Conservation (phyloP, 2,888 invertebrate species). For the Heliconius sara region DNA sequence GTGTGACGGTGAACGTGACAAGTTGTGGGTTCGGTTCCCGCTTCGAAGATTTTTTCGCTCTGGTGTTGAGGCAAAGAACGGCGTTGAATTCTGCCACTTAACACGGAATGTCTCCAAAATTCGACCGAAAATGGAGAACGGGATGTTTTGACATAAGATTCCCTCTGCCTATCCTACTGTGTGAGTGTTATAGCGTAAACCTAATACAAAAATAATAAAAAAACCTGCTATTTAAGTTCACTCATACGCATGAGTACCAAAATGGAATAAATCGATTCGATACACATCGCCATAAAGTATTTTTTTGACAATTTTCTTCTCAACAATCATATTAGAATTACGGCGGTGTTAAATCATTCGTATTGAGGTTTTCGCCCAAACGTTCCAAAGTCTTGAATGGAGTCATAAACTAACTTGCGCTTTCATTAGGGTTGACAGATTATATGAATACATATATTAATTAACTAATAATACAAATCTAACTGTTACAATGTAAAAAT, state of each 20-base stretch:
- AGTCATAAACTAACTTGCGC: slow-evolving; percentile 70
- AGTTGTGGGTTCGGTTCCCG: no score
- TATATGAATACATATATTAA: background rate
- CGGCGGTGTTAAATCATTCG: slow-evolving; percentile 70
- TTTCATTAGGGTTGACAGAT: slow-evolving; percentile 49
- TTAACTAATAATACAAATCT: background rate
- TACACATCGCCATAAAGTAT: slow-evolving; percentile 74
- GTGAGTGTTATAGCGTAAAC: no score
- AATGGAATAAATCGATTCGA: slow-evolving; percentile 76
- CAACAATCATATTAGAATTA: slow-evolving; percentile 67
- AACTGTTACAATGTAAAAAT: background rate
- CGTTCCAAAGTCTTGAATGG: slow-evolving; percentile 61
- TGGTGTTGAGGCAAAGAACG: no score
- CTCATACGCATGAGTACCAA: slow-evolving; percentile 57
- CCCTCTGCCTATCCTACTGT: no score
- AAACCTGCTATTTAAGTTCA: slow-evolving; percentile 74
- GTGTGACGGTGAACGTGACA: no score
- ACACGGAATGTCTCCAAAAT: no score
- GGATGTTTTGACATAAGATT: no score
- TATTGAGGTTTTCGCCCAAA: slow-evolving; percentile 66
- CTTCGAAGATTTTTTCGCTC: no score
- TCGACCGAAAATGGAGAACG: no score
- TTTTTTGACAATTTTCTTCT: slow-evolving; percentile 70
- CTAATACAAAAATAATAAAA: no score
- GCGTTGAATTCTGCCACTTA: no score